Base-by-base conservation (phyloP, 2,888 invertebrate species). In the Junonia oenone region DNA sequence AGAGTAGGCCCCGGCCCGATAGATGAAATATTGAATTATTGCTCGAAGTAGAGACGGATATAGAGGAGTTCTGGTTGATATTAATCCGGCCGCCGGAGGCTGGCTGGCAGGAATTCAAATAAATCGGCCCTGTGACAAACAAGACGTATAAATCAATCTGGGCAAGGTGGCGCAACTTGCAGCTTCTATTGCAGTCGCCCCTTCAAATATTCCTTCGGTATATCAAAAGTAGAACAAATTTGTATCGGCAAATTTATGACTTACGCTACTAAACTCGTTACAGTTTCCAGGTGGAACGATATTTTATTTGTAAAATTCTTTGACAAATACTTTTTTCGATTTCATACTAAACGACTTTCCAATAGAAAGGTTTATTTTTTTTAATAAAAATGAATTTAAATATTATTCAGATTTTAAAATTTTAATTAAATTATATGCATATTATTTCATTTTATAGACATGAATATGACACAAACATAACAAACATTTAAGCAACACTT, bases 131-230 rank as follows among this genome's bases (percentile, higher is more conserved):
- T 72, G 87, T 88, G 90, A 90, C 91, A 91, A 91, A 91, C 91
- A 91, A 91, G 87, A 90, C 79, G 82, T 80, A 91, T 91, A 90
- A 90, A 91, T 91, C 91, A 91, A 91, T 91, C 91, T 86, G 58
- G 64, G 79, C 83, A 87, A 86, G 86, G 87, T 85, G 89, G 86
- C 70, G 86, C 84, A 83, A 72, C 84, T 47, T 86, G 86, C 87
- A 83, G 73, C 73, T 72, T 81, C 81, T 83, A 86, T 84, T 89
- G 89, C 88, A 86, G 67, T 67, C 69, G 63, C 64, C 76, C 77
- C 79, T 75, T 74, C 75, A 72, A 72, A 68, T 76, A 72, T 72
- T 72, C 60, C 64, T 65, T 62, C 62, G 63, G 63, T 68, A 65
- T 66, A 69, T 67, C 69, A 69, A 71, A 71, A 83, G 72, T 76